These are phyloP conservation scores for Euzophera pinguis DNA, from an alignment of 2,888 invertebrate genomes.

Conservation along the genomic window DNA sequence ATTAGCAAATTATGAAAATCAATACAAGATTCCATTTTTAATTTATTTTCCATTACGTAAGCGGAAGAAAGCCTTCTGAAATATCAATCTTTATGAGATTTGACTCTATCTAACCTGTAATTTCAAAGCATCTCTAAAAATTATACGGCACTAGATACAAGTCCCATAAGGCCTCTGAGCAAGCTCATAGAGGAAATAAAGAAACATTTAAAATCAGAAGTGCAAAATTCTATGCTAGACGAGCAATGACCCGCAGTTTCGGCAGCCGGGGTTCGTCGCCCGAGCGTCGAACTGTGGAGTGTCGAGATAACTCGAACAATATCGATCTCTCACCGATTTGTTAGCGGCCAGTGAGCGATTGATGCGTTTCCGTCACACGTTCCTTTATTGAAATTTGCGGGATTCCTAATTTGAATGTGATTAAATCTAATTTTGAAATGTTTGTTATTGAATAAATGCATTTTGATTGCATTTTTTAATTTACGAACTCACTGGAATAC, in stretches of 20 bases:
- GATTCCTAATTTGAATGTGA: background rate
- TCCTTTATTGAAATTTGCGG: conserved; percentile 7
- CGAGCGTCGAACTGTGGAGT: conserved; percentile 18
- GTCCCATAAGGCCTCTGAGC: too few relatives aligned
- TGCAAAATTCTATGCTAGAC: conserved; percentile 26
- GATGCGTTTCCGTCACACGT: conserved; percentile 19
- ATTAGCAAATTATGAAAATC: too few relatives aligned
- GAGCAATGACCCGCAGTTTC: conserved; percentile 35
- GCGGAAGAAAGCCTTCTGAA: too few relatives aligned
- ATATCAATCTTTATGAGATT: too few relatives aligned
- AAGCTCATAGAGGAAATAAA: background rate
- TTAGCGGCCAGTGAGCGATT: conserved; percentile 18
- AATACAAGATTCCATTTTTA: too few relatives aligned
- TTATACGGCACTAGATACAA: too few relatives aligned
- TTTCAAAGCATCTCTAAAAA: too few relatives aligned
- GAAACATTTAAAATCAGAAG: conserved; percentile 3
- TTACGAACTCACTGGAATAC: too few relatives aligned
- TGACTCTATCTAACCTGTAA: too few relatives aligned
- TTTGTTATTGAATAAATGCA: too few relatives aligned
- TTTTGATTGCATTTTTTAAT: too few relatives aligned
- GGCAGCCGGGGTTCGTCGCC: conserved; percentile 24
- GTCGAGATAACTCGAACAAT: conserved; percentile 15
- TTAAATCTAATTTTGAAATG: background rate
- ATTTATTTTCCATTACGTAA: too few relatives aligned
- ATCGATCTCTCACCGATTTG: conserved; percentile 16